A percentile compares a stretch with the other conserved stretches of the same genome.
These are phyloP conservation scores for Pterophyllum scalare DNA, from an alignment of 2,113 vertebrate genomes.

Conservation along the genomic window DNA sequence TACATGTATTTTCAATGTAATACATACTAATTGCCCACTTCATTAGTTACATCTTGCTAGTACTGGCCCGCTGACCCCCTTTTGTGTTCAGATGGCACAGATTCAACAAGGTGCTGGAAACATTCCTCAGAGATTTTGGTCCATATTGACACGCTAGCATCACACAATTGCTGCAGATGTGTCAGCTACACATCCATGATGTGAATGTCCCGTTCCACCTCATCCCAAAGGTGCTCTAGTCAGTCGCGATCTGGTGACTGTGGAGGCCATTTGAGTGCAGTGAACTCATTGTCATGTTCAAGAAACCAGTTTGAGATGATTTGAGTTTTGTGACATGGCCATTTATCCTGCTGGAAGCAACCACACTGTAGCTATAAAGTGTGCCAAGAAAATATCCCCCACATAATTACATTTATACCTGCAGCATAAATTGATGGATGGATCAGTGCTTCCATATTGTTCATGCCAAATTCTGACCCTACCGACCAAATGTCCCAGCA, in stretches of 20 bases:
- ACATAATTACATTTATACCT: too few relatives aligned
- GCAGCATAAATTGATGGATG: too few relatives aligned
- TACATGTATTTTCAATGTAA: too few relatives aligned
- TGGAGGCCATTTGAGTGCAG: background rate
- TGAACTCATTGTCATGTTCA: background rate
- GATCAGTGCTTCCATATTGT: too few relatives aligned
- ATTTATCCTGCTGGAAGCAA: background rate
- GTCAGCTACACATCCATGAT: background rate
- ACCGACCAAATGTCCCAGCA: too few relatives aligned
- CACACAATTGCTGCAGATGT: background rate
- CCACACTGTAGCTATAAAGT: background rate
- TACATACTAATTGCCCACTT: too few relatives aligned
- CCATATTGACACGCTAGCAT: background rate
- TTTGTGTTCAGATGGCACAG: too few relatives aligned
- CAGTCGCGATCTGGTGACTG: background rate
- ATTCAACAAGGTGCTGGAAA: background rate
- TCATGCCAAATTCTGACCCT: background rate
- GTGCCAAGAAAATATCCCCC: background rate
- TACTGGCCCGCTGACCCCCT: too few relatives aligned
- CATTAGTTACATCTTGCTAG: too few relatives aligned
- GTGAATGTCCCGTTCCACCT: background rate
- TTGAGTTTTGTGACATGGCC: background rate
- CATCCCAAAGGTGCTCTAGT: too few relatives aligned
- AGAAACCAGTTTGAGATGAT: background rate
- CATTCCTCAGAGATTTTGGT: background rate